Percentiles rank a stretch among this genome's conserved stretches.
These are phyloP conservation scores for Agonopterix subpropinquella DNA, from an alignment of 2,888 invertebrate species.

Conservation along the genomic window DNA sequence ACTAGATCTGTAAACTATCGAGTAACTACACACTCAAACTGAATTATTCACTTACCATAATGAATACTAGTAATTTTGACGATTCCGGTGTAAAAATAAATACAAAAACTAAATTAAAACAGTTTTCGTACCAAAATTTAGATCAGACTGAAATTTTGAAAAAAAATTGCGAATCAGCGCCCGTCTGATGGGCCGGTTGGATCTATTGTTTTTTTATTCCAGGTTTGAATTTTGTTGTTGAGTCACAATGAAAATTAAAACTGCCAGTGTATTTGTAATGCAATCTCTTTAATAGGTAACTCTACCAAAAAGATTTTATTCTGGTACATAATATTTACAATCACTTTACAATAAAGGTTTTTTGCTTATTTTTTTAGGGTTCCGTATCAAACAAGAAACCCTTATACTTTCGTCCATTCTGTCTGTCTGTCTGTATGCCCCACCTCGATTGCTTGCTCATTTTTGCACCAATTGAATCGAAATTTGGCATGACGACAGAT, in stretches of 20 bases:
- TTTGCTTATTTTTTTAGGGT: too few relatives aligned
- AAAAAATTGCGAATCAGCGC: conserved; percentile 57
- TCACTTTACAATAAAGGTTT: too few relatives aligned
- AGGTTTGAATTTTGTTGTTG: conserved; percentile 34
- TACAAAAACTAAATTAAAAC: conserved; percentile 46
- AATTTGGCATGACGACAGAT: too few relatives aligned
- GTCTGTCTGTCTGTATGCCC: too few relatives aligned
- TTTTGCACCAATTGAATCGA: too few relatives aligned
- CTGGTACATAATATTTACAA: too few relatives aligned
- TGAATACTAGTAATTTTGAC: conserved; percentile 56
- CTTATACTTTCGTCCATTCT: too few relatives aligned
- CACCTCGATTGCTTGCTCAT: too few relatives aligned
- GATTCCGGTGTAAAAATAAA: conserved; percentile 36
- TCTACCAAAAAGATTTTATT: neutral
- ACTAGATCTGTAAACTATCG: too few relatives aligned
- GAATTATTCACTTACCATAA: conserved; percentile 54
- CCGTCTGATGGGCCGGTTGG: conserved; percentile 49
- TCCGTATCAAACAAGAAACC: too few relatives aligned
- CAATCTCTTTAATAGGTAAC: neutral
- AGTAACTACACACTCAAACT: too few relatives aligned
- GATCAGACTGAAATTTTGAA: conserved; percentile 58
- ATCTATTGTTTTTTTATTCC: conserved; percentile 49
- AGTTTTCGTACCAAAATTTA: conserved; percentile 53
- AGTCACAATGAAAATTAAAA: neutral
- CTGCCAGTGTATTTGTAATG: conserved; percentile 1